A percentile compares a stretch with the other conserved stretches of the same genome.
Evolutionary conservation across 2,888 invertebrate genomes (phyloP).

Genomic region (Lasius platythorax): DNA sequence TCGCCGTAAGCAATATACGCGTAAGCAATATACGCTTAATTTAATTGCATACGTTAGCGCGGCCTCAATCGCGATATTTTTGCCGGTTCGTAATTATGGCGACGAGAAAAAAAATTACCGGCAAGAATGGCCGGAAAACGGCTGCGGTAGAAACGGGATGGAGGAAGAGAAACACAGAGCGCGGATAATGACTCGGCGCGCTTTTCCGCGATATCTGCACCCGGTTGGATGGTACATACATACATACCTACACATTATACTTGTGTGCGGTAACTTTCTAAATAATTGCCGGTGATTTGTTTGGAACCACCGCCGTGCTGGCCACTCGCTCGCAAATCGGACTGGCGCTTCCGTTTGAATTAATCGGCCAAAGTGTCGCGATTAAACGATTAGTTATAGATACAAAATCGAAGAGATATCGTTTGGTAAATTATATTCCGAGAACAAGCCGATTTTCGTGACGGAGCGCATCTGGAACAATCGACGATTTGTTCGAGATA

Average conservation of each 20-base stretch:
- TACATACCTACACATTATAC: not conserved
- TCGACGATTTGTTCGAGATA: not conserved
- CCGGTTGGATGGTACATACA: constrained; percentile 28
- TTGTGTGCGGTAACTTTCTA: constrained; percentile 70
- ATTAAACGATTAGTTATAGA: constrained; percentile 64
- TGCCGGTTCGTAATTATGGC: constrained; percentile 41
- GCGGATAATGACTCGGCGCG: constrained; percentile 46
- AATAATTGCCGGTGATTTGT: constrained; percentile 78
- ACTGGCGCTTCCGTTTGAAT: constrained; percentile 50
- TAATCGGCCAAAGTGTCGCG: constrained; percentile 64
- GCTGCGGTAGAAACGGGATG: not conserved
- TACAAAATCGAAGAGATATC: constrained; percentile 11
- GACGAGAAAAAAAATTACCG: constrained; percentile 23
- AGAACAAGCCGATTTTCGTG: constrained; percentile 4
- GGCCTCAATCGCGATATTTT: constrained; percentile 34
- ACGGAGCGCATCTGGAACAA: not conserved
- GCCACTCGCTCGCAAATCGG: constrained; percentile 61
- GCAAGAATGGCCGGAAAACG: constrained; percentile 16
- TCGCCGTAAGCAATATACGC: not conserved
- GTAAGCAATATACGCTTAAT: not conserved
- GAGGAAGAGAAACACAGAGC: not conserved
- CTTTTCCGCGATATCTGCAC: constrained; percentile 49
- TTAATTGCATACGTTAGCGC: constrained; percentile 34
- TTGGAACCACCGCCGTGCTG: constrained; percentile 55
- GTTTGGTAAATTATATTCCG: not conserved